Evolutionary conservation across 2,113 vertebrate species (phyloP), one percentile per base, ranked within the genome.

Genomic region (Pipra filicauda): DNA sequence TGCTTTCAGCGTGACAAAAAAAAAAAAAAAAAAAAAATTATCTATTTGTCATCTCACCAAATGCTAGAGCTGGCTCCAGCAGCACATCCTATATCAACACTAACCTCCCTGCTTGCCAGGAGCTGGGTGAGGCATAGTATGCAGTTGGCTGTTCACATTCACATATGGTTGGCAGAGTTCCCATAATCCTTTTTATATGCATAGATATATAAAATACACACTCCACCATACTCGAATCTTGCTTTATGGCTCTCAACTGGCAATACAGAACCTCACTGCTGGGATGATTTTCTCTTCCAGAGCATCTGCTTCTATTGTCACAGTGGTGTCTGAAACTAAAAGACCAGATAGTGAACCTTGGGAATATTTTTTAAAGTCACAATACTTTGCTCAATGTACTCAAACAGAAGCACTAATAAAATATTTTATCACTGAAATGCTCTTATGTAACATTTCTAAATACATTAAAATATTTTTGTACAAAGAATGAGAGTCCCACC

Each of bases 401-500:
- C 71, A 80, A 83, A 78, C 55, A 89, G 82, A 97, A 96, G 77
- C 88, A 82, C 70, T 93, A 90, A 92, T 95, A 91, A 94, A 96
- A 55, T 91, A 94, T 94, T 96, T 92, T 93, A 54, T 97, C 93
- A 96, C 79, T 95, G 79, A 94, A 94, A 95, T 90, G 51, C 64
- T 95, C 78, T 76, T 93, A 81, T 49, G 86, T 94, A 92, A 87
- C 48, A 71, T 93, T 94, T 91, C 62, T 93, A 91, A 93, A 71
- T 75, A 30, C 88, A 75, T 88, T 86, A 44, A 73, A 92, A 24
- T 95, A 92, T 96, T 93, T 96, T 96, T 96, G 35, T 92, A 95
- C 26, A 24, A 77, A 75, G 37, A 64, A 59, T 71, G 54, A 71
- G 84, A 85, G 43, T 91, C 55, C 73, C 92, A 59, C 43, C 75